phyloP scores from a whole-genome alignment of 2,888 invertebrate species.

The Xanthia togata region DNA sequence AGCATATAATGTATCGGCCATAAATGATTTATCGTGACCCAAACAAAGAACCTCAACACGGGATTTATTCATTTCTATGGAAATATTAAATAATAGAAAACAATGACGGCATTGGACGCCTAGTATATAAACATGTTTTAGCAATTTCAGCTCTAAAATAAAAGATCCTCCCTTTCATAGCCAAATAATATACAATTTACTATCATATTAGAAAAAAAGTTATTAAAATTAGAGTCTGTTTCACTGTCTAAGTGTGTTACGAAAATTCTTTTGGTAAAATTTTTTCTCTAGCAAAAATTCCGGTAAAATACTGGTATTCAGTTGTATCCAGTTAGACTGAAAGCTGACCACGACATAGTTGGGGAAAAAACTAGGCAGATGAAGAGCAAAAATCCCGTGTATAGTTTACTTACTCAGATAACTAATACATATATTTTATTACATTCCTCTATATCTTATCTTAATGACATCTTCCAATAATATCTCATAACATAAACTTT shows the following conservation, averaged over 20 bases:
- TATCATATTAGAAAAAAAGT: not conserved
- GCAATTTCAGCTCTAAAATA: not conserved
- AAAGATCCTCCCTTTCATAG: not conserved
- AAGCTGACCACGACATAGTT: not conserved
- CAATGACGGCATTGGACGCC: not conserved
- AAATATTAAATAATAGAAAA: constrained; percentile 20
- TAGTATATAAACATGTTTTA: constrained; percentile 11
- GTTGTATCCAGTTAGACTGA: not conserved
- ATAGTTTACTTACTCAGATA: not conserved
- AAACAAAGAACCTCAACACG: not conserved
- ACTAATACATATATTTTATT: constrained; percentile 5
- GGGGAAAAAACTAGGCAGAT: not conserved
- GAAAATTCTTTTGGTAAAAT: constrained; percentile 1
- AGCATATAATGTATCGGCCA: not conserved
- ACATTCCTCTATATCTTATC: not conserved
- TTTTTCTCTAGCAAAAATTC: not conserved
- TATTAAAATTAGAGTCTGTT: constrained; percentile 4
- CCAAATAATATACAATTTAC: not conserved
- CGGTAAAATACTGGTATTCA: too few relatives aligned
- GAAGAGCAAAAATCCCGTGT: not conserved
- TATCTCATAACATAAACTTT: constrained; percentile 24
- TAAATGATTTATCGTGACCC: not conserved
- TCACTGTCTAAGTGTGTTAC: not conserved
- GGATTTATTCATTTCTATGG: constrained; percentile 15
- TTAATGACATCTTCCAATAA: constrained; percentile 5